Percentiles rank a stretch among this genome's conserved stretches.
phyloP scores from a whole-genome alignment of 1,140 invertebrate species.

The Agrilus planipennis region DNA sequence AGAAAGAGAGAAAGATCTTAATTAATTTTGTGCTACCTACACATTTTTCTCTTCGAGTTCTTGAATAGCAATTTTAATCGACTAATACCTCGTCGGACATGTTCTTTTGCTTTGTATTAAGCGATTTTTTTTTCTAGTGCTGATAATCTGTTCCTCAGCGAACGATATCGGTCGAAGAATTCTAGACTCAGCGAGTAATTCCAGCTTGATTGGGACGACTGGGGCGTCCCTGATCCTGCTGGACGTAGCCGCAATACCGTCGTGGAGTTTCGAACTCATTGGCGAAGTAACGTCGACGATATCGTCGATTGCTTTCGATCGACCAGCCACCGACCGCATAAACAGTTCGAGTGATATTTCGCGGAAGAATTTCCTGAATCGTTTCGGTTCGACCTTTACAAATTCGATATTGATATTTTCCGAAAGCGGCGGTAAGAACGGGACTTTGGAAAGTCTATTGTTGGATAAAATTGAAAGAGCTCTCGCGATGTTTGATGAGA shows the following conservation, averaged over 20 bases:
- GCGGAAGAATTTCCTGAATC: conserved; percentile 6
- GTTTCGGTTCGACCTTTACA: conserved; percentile 5
- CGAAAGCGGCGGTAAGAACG: background rate
- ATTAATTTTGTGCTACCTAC: too few relatives aligned
- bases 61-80: too few relatives aligned
- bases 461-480: too few relatives aligned
- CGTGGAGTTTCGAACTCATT: too few relatives aligned
- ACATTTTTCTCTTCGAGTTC: too few relatives aligned
- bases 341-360: too few relatives aligned
- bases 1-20: too few relatives aligned
- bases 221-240: conserved; percentile 26
- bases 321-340: too few relatives aligned
- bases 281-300: too few relatives aligned
- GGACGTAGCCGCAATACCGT: conserved; percentile 26
- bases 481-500: too few relatives aligned
- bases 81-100: background rate
- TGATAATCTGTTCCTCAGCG: conserved; percentile 26
- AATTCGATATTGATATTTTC: conserved; percentile 7
- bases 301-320: too few relatives aligned
- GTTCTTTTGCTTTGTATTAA: conserved; percentile 1
- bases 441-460: too few relatives aligned
- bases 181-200: conserved; percentile 19
- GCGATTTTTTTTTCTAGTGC: conserved; percentile 21
- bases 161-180: conserved; percentile 22
- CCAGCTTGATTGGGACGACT: conserved; percentile 20